Evolutionary conservation across 2,113 vertebrate species (phyloP).

Genomic region (Psettodes erumei): DNA sequence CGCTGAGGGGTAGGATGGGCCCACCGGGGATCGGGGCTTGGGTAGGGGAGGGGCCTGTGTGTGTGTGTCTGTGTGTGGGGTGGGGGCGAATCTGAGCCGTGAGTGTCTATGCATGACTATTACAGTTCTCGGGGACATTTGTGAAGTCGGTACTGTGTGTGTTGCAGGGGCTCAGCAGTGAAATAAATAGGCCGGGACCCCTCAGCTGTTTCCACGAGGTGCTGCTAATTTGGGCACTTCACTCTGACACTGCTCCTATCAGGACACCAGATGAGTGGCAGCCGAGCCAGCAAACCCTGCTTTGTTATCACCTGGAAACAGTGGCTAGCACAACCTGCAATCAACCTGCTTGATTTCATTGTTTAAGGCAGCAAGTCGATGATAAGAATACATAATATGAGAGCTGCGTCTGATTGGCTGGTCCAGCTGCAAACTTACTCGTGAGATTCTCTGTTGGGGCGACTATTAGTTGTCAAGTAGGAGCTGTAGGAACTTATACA

Average conservation of each 20-base stretch:
- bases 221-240: constrained; percentile 81
- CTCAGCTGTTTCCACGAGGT: constrained; percentile 83
- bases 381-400: background rate
- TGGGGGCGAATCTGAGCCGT: constrained; percentile 31
- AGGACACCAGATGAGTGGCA: constrained; percentile 46
- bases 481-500: background rate
- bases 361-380: background rate
- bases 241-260: constrained; percentile 65
- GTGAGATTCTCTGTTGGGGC: background rate
- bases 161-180: constrained; percentile 57
- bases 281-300: constrained; percentile 20
- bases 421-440: background rate
- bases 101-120: constrained; percentile 29
- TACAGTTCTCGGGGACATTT: constrained; percentile 50
- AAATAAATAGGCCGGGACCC: constrained; percentile 82
- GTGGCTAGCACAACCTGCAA: background rate
- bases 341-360: background rate
- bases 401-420: background rate
- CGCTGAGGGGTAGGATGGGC: constrained; percentile 15
- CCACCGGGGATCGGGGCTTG: constrained; percentile 4
- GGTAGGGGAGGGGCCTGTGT: constrained; percentile 3
- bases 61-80: no score
- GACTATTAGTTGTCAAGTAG: background rate
- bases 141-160: constrained; percentile 38
- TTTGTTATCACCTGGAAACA: constrained; percentile 20